Percentiles rank a stretch among this genome's conserved stretches.
Conservation (phyloP, 2,113 vertebrate genomes). For the Eudyptes chrysolophus region DNA sequence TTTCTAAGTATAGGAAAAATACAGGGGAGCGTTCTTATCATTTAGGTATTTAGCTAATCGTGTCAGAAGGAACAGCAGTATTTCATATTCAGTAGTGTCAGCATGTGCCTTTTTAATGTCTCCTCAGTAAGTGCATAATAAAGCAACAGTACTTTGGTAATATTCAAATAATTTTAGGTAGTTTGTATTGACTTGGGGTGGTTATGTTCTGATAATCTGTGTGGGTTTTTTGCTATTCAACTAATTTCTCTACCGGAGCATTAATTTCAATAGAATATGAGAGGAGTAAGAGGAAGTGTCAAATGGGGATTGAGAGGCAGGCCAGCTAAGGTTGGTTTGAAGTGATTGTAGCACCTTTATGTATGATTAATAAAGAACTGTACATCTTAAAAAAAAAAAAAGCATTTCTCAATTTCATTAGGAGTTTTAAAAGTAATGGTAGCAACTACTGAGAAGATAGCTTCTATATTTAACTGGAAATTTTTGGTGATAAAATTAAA, state of each 20-base stretch:
- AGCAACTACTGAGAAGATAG: background rate
- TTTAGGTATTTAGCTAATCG: conserved; percentile 36
- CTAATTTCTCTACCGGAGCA: background rate
- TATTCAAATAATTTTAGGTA: background rate
- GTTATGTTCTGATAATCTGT: background rate
- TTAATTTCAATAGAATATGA: background rate
- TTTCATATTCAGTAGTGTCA: background rate
- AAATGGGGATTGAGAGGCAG: background rate
- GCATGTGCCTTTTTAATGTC: background rate
- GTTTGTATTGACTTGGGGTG: background rate
- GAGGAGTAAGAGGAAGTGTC: background rate
- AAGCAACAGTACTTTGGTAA: background rate
- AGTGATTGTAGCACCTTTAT: background rate
- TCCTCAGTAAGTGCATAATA: background rate
- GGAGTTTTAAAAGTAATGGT: background rate
- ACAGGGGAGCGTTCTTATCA: background rate
- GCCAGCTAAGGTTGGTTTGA: background rate
- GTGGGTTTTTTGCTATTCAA: background rate
- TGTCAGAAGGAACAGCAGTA: background rate
- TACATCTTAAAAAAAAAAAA: background rate
- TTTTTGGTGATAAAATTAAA: background rate
- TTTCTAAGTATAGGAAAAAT: background rate
- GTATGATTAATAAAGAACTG: background rate
- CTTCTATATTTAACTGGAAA: background rate
- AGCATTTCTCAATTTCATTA: background rate